Conservation (phyloP, 2,888 invertebrate species). For the Agonopterix subpropinquella region DNA sequence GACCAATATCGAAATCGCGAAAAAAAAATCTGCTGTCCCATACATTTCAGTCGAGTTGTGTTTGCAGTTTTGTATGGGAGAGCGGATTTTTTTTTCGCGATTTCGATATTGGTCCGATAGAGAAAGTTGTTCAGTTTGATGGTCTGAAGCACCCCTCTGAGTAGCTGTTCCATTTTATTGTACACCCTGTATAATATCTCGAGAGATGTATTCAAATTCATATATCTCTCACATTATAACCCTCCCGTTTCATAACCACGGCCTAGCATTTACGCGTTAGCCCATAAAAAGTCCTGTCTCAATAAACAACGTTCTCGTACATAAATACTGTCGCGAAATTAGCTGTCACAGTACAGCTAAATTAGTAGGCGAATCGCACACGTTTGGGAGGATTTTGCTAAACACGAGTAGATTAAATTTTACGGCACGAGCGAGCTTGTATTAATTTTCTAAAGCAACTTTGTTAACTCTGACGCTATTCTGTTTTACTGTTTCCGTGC, state of each 20-base stretch:
- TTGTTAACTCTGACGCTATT: conserved; percentile 16
- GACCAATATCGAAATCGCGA: too few relatives aligned
- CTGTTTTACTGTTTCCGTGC: not conserved
- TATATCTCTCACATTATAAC: not conserved
- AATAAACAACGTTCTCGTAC: not conserved
- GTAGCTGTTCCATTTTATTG: too few relatives aligned
- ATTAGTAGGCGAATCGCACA: conserved; percentile 18
- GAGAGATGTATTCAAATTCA: not conserved
- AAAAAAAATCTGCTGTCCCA: too few relatives aligned
- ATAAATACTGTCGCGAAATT: conserved; percentile 13
- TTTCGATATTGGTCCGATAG: too few relatives aligned
- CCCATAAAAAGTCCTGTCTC: not conserved
- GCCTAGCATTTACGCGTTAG: conserved; percentile 3
- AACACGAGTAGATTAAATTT: conserved; percentile 25
- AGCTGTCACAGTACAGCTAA: conserved; percentile 20
- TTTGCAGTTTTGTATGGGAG: too few relatives aligned
- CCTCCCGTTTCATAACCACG: not conserved
- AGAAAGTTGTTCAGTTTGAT: too few relatives aligned
- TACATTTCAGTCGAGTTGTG: too few relatives aligned
- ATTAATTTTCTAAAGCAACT: conserved; percentile 29
- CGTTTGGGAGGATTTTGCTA: conserved; percentile 15
- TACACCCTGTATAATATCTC: too few relatives aligned
- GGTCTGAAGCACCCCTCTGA: too few relatives aligned
- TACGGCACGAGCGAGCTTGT: conserved; percentile 20
- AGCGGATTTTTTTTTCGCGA: too few relatives aligned